These are phyloP conservation scores for Crossocerus cetratus DNA, from an alignment of 2,888 invertebrate species.

Conservation along the genomic window DNA sequence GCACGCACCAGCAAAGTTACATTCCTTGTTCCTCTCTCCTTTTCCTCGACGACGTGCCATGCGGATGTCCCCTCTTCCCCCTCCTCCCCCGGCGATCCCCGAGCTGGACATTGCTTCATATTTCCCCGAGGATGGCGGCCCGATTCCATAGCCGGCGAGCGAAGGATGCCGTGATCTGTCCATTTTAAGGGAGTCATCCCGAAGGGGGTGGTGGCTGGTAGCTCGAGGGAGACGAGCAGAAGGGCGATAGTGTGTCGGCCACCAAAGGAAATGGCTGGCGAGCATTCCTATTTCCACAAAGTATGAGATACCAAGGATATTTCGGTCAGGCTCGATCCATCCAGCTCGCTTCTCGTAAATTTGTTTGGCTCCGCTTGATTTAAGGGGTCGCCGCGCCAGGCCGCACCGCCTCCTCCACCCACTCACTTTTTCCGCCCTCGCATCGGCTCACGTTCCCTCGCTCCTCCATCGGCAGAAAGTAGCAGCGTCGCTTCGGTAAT, in stretches of 20 bases:
- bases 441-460: background rate
- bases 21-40: conserved; percentile 20
- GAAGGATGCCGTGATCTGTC: conserved; percentile 27
- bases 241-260: conserved; percentile 21
- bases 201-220: background rate
- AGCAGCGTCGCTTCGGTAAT: too few species aligned
- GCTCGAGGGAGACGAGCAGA: conserved; percentile 18
- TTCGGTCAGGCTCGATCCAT: conserved; percentile 40
- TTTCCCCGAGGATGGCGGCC: conserved; percentile 61
- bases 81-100: conserved; percentile 14
- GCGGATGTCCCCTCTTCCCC: conserved; percentile 6
- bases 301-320: conserved; percentile 49
- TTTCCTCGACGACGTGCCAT: background rate
- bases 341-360: conserved; percentile 37
- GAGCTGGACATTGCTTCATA: conserved; percentile 45
- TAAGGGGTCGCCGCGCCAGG: background rate
- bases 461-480: background rate
- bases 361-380: conserved; percentile 13
- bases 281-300: conserved; percentile 59
- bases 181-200: background rate
- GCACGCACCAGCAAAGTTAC: conserved; percentile 17
- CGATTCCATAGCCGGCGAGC: conserved; percentile 58
- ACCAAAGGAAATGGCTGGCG: conserved; percentile 40
- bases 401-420: too few species aligned
- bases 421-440: too few species aligned